A percentile compares a stretch with the other conserved stretches of the same genome.
Conservation (phyloP, 2,888 invertebrate genomes). For the Microctonus hyperodae region DNA sequence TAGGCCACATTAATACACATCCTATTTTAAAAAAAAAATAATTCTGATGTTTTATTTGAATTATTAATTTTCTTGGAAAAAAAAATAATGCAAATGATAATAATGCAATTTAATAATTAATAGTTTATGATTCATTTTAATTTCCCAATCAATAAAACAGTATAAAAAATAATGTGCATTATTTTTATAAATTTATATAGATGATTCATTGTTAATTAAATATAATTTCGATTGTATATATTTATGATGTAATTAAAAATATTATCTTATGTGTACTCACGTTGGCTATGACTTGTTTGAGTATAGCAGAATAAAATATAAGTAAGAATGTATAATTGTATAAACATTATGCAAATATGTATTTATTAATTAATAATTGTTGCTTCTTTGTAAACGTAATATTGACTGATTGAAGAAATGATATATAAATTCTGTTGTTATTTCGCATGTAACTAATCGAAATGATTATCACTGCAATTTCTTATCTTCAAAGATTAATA, state of each 20-base stretch:
- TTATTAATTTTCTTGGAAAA: too few species aligned
- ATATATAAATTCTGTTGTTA: neutral
- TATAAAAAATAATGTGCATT: too few species aligned
- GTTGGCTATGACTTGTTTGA: neutral
- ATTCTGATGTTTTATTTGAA: neutral
- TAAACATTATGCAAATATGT: neutral
- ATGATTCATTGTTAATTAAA: too few species aligned
- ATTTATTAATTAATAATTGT: neutral
- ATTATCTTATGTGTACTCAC: too few species aligned
- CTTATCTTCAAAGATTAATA: neutral
- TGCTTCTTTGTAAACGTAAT: neutral
- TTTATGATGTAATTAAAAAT: neutral
- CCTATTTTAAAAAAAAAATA: slow-evolving; percentile 1
- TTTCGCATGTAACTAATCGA: neutral
- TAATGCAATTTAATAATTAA: too few species aligned
- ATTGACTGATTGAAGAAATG: slow-evolving; percentile 5
- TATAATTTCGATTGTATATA: too few species aligned
- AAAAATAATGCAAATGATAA: too few species aligned
- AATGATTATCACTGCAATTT: neutral
- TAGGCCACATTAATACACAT: slow-evolving; percentile 30
- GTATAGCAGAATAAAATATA: neutral
- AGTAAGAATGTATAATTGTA: neutral
- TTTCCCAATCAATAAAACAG: too few species aligned
- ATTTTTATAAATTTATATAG: too few species aligned
- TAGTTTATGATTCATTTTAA: too few species aligned